Evolutionary conservation across 1,140 invertebrate species (phyloP).

Genomic region (Polypedilum pembai): DNA sequence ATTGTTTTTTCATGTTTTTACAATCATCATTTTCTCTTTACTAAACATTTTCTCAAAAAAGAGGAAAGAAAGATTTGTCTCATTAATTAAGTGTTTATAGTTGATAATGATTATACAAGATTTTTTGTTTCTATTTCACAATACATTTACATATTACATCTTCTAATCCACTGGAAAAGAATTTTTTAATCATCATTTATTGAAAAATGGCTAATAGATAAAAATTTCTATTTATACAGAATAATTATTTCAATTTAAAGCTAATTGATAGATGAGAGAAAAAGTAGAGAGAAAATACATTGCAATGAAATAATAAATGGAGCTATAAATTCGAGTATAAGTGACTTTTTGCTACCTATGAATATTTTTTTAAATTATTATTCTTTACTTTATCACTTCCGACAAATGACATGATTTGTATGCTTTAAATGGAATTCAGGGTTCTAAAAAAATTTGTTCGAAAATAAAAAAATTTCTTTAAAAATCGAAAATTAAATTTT

Average conservation of each 20-base stretch:
- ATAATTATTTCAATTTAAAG: not conserved
- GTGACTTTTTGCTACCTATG: conserved; percentile 2
- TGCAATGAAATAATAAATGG: not conserved
- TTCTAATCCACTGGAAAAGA: not conserved
- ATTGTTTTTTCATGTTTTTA: no score
- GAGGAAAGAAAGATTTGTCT: not conserved
- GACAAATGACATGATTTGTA: no score
- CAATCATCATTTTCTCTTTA: no score
- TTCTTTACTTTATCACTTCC: not conserved
- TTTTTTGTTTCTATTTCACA: conserved; percentile 5
- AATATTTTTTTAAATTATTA: no score
- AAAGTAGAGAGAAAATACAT: not conserved
- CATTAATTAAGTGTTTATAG: conserved; percentile 2
- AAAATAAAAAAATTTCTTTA: no score
- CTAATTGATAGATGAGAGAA: not conserved
- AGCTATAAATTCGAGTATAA: not conserved
- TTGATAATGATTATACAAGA: not conserved
- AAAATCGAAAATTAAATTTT: no score
- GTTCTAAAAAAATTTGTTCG: no score
- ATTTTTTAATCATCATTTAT: not conserved
- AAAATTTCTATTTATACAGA: conserved; percentile 13
- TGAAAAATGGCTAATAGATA: not conserved
- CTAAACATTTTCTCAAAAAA: no score
- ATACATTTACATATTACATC: not conserved
- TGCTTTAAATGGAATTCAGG: no score